phyloP scores from a whole-genome alignment of 2,797 vertebrate species.

The Gallinago solitaria region DNA sequence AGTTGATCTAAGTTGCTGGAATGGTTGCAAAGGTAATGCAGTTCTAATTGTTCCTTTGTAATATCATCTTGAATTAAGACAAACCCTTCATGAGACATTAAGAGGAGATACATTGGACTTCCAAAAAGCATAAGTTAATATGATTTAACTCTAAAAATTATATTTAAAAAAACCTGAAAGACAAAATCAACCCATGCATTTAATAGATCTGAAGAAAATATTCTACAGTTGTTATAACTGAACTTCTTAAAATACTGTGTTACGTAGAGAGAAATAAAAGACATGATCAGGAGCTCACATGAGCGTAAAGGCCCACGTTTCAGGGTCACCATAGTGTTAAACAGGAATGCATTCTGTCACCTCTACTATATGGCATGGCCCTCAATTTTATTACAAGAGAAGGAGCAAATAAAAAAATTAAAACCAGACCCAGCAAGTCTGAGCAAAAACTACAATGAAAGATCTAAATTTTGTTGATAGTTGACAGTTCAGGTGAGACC shows the following conservation, averaged over 20 bases:
- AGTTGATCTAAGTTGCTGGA: not conserved
- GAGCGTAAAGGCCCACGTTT: not conserved
- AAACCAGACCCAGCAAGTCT: not conserved
- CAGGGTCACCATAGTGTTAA: not conserved
- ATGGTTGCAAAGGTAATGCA: not conserved
- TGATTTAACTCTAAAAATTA: not conserved
- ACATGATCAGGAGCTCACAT: not conserved
- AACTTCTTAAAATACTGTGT: not conserved
- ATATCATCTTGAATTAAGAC: not conserved
- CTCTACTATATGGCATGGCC: not conserved
- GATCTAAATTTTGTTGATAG: not conserved
- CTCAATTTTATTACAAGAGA: not conserved
- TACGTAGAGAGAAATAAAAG: not conserved
- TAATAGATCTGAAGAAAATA: not conserved
- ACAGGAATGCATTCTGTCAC: not conserved
- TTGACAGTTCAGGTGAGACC: not conserved
- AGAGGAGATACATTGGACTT: not conserved
- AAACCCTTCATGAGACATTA: not conserved
- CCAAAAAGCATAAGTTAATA: not conserved
- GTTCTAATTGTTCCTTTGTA: not conserved
- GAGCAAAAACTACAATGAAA: not conserved
- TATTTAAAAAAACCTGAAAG: not conserved
- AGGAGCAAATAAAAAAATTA: not conserved
- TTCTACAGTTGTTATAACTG: not conserved
- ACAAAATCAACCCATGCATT: not conserved